These are phyloP conservation scores for Drosophila santomea DNA, from an alignment of 1,140 invertebrate genomes.

Conservation along the genomic window DNA sequence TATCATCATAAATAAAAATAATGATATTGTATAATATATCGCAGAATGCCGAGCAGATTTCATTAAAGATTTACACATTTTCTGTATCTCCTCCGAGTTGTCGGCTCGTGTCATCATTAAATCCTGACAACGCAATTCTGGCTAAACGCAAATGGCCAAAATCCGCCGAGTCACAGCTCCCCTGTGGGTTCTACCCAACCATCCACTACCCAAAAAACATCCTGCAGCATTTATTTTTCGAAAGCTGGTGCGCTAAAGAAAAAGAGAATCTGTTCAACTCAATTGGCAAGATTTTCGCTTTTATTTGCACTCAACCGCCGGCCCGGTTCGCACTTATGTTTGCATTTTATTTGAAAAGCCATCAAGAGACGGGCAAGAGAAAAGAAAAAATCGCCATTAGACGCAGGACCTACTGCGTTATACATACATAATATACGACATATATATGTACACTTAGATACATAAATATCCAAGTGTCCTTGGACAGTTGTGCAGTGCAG, in stretches of 20 bases:
- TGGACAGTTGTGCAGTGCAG: conserved; percentile 18
- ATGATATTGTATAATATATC: too few relatives aligned
- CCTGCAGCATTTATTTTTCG: background rate
- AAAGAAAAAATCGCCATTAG: conserved; percentile 56
- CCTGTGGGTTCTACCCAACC: conserved; percentile 22
- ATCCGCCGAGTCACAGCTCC: conserved; percentile 42
- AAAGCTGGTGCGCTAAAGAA: conserved; percentile 4
- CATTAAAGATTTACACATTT: conserved; percentile 16
- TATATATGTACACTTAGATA: conserved; percentile 1
- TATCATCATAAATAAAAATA: background rate
- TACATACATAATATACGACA: conserved; percentile 10
- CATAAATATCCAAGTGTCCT: conserved; percentile 25
- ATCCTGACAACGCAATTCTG: conserved; percentile 70
- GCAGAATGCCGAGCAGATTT: background rate
- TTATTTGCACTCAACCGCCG: conserved; percentile 72
- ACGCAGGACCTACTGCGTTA: conserved; percentile 28
- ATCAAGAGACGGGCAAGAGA: conserved; percentile 39
- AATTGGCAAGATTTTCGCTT: conserved; percentile 74
- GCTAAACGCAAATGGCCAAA: conserved; percentile 62
- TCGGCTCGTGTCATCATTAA: conserved; percentile 69
- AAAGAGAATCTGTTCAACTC: conserved; percentile 54
- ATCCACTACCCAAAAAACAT: background rate
- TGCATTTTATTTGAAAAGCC: conserved; percentile 75
- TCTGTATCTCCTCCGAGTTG: background rate
- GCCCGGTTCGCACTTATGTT: conserved; percentile 61